phyloP scores from a whole-genome alignment of 2,797 vertebrate species.

The Clamator glandarius region DNA sequence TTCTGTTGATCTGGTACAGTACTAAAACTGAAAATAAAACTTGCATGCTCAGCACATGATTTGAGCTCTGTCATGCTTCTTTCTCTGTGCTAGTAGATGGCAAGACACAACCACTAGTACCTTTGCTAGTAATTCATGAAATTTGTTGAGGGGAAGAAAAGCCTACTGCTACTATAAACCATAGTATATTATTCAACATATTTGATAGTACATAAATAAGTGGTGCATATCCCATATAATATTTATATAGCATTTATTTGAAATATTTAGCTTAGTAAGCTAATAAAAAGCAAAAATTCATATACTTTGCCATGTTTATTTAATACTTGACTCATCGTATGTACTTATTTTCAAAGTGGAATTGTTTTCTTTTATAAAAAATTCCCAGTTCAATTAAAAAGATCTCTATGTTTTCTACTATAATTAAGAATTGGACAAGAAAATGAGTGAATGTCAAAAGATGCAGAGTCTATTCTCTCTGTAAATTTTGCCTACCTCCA shows the following conservation, averaged over 20 bases:
- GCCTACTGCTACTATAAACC: background rate
- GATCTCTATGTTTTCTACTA: background rate
- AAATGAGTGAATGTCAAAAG: background rate
- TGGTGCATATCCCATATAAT: background rate
- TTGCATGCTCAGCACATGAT: background rate
- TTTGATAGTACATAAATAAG: background rate
- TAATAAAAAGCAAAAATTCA: background rate
- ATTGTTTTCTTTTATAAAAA: background rate
- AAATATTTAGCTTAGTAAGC: background rate
- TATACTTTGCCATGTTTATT: background rate
- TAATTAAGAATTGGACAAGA: background rate
- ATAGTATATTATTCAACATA: background rate
- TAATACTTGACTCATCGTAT: background rate
- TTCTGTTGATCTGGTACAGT: conserved; percentile 13
- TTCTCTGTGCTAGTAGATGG: background rate
- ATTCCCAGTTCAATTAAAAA: background rate
- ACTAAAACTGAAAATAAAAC: conserved; percentile 26
- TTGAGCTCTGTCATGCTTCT: background rate
- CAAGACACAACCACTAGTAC: background rate
- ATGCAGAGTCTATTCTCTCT: background rate
- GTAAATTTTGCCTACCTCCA: background rate
- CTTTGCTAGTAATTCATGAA: background rate
- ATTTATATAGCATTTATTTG: background rate
- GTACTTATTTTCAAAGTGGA: background rate
- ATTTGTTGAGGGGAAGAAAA: background rate